Conservation (phyloP, 1,140 invertebrate genomes). For the Calycopis cecrops region DNA sequence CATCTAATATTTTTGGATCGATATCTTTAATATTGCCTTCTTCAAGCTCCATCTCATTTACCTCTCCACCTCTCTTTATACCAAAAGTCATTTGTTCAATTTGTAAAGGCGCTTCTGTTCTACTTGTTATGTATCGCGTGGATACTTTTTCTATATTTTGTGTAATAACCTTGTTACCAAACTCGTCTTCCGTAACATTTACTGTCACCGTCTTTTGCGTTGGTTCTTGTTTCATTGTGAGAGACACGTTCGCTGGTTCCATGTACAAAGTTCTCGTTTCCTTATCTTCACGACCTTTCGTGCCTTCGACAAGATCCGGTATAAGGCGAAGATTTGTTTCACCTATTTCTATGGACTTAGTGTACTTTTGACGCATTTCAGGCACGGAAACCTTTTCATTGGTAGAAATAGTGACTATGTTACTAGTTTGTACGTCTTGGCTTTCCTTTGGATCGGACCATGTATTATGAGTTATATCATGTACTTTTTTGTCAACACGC, state of each 20-base stretch:
- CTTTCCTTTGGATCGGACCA: conserved; percentile 48
- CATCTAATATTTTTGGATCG: conserved; percentile 59
- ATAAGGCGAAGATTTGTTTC: conserved; percentile 51
- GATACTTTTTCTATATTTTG: conserved; percentile 69
- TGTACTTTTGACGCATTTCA: conserved; percentile 49
- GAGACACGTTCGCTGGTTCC: conserved; percentile 59
- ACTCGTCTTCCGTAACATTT: conserved; percentile 69
- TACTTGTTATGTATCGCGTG: conserved; percentile 56
- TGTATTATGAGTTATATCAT: conserved; percentile 35
- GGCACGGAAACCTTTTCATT: conserved; percentile 41
- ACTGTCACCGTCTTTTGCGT: conserved; percentile 70
- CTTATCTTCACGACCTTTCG: conserved; percentile 49
- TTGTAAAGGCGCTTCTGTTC: conserved; percentile 62
- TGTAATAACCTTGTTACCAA: conserved; percentile 70
- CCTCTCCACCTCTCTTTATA: conserved; percentile 55
- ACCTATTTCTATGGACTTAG: conserved; percentile 72
- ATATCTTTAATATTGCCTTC: conserved; percentile 62
- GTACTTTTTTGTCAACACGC: conserved; percentile 47
- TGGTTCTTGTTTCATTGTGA: conserved; percentile 68
- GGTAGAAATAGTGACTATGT: conserved; percentile 68
- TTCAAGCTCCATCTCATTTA: conserved; percentile 58
- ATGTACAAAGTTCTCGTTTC: conserved; percentile 61
- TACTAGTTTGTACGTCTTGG: conserved; percentile 41
- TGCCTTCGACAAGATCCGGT: conserved; percentile 65
- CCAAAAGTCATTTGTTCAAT: conserved; percentile 69